Evolutionary conservation across 2,113 vertebrate species (phyloP).

Genomic region (Hippocampus barbouri): DNA sequence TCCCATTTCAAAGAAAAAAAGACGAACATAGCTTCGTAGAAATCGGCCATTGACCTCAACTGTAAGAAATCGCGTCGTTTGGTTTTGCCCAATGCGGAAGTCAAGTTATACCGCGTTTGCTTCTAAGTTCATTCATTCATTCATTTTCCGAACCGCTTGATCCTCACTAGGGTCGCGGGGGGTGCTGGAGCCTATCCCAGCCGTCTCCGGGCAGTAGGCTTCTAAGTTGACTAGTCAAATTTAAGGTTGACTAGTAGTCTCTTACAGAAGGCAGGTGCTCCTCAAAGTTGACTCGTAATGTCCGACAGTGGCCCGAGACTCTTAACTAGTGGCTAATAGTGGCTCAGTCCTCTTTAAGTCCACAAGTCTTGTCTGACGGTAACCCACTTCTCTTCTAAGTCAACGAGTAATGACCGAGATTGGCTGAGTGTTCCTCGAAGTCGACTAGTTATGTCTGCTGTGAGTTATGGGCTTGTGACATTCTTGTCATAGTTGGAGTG

Average conservation of each 20-base stretch:
- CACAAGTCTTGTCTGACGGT: background rate
- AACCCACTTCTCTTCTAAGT: background rate
- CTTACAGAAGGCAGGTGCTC: no score
- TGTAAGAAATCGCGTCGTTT: no score
- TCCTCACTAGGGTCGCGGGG: no score
- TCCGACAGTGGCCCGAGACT: background rate
- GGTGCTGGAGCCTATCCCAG: no score
- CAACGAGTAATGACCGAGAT: background rate
- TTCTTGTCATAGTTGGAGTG: background rate
- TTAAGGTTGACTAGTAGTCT: no score
- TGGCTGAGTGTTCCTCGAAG: background rate
- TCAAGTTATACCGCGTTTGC: no score
- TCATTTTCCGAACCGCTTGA: no score
- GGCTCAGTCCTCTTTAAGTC: background rate
- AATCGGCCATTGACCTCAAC: background rate
- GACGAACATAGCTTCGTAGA: no score
- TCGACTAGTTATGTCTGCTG: background rate
- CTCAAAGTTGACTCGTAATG: background rate
- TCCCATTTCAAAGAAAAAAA: background rate
- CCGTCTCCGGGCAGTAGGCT: no score
- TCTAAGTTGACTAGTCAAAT: no score
- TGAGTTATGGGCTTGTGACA: background rate
- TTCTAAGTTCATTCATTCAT: no score
- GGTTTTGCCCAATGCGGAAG: no score
- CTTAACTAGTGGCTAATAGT: background rate